These are phyloP conservation scores for Corythoichthys haematopterus DNA, from an alignment of 2,113 vertebrate genomes.

Conservation along the genomic window DNA sequence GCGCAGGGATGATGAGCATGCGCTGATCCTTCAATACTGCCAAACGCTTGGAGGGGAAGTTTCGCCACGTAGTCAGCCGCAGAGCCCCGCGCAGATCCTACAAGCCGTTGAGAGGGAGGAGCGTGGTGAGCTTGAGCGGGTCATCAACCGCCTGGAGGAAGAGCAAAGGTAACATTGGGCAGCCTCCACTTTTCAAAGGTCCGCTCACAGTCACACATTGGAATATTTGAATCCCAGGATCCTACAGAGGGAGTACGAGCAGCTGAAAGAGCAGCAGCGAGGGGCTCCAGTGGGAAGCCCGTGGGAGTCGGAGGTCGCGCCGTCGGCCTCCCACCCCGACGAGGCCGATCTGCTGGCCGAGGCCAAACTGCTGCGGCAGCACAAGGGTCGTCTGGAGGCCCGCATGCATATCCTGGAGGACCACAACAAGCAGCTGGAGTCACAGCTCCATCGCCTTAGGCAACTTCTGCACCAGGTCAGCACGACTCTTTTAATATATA, in stretches of 20 bases:
- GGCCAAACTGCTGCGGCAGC: constrained; percentile 89
- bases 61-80: constrained; percentile 85
- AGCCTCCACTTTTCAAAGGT: background rate
- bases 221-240: constrained; percentile 59
- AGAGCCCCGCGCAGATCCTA: constrained; percentile 94
- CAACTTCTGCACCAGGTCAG: constrained; percentile 92
- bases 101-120: constrained; percentile 93
- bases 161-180: constrained; percentile 81
- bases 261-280: constrained; percentile 86
- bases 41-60: constrained; percentile 88
- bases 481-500: background rate
- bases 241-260: constrained; percentile 88
- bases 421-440: constrained; percentile 96
- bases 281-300: constrained; percentile 60
- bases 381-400: constrained; percentile 92
- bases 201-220: background rate
- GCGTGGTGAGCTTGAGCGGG: constrained; percentile 83
- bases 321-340: constrained; percentile 47
- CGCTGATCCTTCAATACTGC: constrained; percentile 95
- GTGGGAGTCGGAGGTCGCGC: constrained; percentile 62
- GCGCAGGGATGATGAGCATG: constrained; percentile 90
- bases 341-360: constrained; percentile 79
- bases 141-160: constrained; percentile 91
- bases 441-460: constrained; percentile 89
- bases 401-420: constrained; percentile 97